Evolutionary conservation across 2,797 vertebrate genomes (phyloP), one percentile per base, ranked within the genome.

Genomic region (Chelmon rostratus): DNA sequence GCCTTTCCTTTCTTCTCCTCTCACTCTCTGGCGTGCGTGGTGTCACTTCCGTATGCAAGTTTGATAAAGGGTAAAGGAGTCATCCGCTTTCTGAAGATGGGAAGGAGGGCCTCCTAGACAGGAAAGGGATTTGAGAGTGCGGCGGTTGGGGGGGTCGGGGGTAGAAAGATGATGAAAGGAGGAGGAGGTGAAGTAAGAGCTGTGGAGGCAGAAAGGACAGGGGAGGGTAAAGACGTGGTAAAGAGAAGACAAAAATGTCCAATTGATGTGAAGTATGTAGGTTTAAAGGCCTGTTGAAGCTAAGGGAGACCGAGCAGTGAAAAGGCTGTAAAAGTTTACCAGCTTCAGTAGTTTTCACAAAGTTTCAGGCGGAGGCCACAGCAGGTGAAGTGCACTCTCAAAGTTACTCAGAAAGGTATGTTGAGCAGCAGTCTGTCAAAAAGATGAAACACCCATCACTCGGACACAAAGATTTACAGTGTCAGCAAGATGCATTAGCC

Each of bases 21-120:
- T 78, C 44, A 15, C 59, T 85, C 11, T 35, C 73, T 49, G 68
- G 50, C 66, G 79, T n/a, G 59, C 6, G n/a, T 70, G 28, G 72
- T 68, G 84, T 62, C 79, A 82, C 87, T 79, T 85, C 82, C 52
- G 69, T 82, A 79, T 89, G 78, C 63, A 88, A 81, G 85, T 89
- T 91, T 91, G 76, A 88, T 89, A 85, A 90, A 89, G 76, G 80
- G 74, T 83, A 84, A 86, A 88, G 62, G 64, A 84, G 83, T 86
- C 82, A 75, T 87, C 70, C 59, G 49, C 70, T 66, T 67, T 82
- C 31, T 52, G 58, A 67, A 81, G 56, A 46, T 40, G 37, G 67
- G 75, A 82, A 66, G 59, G n/a, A 68, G 61, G 73, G 54, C 50
- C 44, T 79, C 69, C 47, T 8, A 31, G 40, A 47, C 64, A 82